phyloP scores from a whole-genome alignment of 2,888 invertebrate genomes.

The Sesia apiformis region DNA sequence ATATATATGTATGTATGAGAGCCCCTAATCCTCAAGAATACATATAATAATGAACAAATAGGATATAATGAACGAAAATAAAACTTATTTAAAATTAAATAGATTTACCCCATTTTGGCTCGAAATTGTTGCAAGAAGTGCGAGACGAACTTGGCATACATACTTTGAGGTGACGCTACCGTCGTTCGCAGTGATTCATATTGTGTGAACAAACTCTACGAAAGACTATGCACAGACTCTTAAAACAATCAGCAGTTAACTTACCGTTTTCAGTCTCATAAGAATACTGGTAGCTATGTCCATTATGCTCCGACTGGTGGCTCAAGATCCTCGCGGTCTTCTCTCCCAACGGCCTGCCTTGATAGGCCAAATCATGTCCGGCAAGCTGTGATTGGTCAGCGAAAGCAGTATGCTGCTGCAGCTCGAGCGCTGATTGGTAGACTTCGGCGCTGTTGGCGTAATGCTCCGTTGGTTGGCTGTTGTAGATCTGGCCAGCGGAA shows the following conservation, averaged over 20 bases:
- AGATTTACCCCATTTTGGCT: no score
- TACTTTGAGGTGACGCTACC: no score
- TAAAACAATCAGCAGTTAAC: background rate
- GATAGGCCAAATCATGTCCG: background rate
- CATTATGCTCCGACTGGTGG: conserved; percentile 35
- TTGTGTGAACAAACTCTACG: no score
- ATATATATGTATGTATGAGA: no score
- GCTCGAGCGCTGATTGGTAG: conserved; percentile 40
- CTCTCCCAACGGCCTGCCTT: conserved; percentile 20
- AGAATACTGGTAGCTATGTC: conserved; percentile 51
- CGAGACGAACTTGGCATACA: no score
- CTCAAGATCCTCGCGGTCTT: conserved; percentile 40
- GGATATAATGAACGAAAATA: no score
- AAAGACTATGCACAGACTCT: no score
- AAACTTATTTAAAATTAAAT: no score
- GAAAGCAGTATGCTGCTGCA: conserved; percentile 32
- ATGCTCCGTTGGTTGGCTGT: conserved; percentile 16
- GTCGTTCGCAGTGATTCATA: no score
- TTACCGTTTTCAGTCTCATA: conserved; percentile 79
- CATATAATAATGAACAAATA: no score
- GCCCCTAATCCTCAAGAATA: no score
- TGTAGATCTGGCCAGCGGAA: conserved; percentile 37
- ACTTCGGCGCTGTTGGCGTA: conserved; percentile 30
- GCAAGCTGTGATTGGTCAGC: conserved; percentile 22
- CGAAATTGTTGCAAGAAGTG: no score